Base-by-base conservation (phyloP, 2,797 vertebrate genomes). In the Eleutherodactylus coqui region DNA sequence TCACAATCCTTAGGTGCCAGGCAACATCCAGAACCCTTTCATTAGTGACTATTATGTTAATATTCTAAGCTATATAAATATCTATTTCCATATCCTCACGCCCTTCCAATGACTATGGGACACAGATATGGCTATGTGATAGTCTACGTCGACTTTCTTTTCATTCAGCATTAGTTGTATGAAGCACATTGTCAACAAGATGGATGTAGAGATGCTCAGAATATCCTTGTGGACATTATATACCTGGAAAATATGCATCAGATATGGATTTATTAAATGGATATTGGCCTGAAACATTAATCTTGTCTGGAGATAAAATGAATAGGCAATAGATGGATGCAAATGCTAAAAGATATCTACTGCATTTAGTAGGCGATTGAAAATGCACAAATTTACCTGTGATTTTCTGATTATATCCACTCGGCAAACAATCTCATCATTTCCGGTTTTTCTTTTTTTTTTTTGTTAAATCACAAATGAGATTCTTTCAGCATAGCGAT, bases 231-330 rank as follows among this genome's bases (percentile, higher is more conserved):
- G 24, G 36, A 43, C 24, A 53, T 7, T 19, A 62, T 45, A 27
- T n/a, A 60, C 29, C 34, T 60, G 24, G 1, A 60, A 41, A 79
- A 38, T 79, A 64, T 79, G 51, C 21, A 79, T 72, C 69, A 72
- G 69, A 72, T 72, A 43, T 43, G 69, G 38, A 72, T 72, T 14
- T 72, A 72, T 72, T 72, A 72, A 72, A 43, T 72, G 69, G 21
- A 72, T 72, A 72, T 41, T 72, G 21, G 11, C 21, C 21, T n/a
- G 1, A 43, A n/a, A 41, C 69, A 72, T 43, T 72, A 24, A 72
- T 72, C 69, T 72, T 72, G 36, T 43, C 38, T n/a, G 9, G 21
- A 13, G 3, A 10, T 10, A 72, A 72, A 69, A 69, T 36, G 34
- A 17, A 72, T 70, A 43, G 67, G 43, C 19, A 69, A 38, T 21